Evolutionary conservation across 2,797 vertebrate genomes (phyloP).

Genomic region (Phoeniculus purpureus): DNA sequence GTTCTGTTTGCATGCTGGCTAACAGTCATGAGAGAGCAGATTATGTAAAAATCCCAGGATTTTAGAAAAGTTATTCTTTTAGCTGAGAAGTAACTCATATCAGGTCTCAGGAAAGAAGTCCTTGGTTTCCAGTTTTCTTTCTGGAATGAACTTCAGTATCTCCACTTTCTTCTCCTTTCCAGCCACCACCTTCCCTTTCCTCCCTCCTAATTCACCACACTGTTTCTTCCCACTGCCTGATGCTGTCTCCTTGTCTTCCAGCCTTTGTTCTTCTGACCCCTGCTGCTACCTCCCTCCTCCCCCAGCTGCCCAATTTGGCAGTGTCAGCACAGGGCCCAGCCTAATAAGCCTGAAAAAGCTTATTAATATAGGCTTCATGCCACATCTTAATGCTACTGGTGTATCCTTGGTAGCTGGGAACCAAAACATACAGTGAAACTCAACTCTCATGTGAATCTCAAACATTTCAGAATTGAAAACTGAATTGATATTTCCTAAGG

Average conservation of each 20-base stretch:
- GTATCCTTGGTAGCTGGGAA: neutral
- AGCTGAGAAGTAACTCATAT: neutral
- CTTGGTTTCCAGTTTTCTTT: neutral
- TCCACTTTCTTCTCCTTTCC: neutral
- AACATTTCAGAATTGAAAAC: neutral
- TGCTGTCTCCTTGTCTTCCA: neutral
- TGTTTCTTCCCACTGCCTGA: neutral
- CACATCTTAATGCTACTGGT: neutral
- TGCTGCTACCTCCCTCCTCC: conserved; percentile 6
- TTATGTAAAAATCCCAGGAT: neutral
- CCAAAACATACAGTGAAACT: neutral
- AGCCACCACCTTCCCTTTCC: neutral
- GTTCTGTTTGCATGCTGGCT: neutral
- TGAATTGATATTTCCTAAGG: neutral
- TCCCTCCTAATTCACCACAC: neutral
- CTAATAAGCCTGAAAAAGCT: neutral
- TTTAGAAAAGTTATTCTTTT: neutral
- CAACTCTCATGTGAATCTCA: neutral
- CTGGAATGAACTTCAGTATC: neutral
- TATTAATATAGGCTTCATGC: neutral
- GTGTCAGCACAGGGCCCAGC: neutral
- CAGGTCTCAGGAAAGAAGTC: neutral
- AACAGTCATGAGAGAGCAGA: too few relatives aligned
- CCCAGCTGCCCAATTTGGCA: conserved; percentile 38
- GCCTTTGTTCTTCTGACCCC: neutral